Percentiles rank a stretch among this genome's conserved stretches.
phyloP scores from a whole-genome alignment of 2,113 vertebrate species.

The Geothlypis trichas region DNA sequence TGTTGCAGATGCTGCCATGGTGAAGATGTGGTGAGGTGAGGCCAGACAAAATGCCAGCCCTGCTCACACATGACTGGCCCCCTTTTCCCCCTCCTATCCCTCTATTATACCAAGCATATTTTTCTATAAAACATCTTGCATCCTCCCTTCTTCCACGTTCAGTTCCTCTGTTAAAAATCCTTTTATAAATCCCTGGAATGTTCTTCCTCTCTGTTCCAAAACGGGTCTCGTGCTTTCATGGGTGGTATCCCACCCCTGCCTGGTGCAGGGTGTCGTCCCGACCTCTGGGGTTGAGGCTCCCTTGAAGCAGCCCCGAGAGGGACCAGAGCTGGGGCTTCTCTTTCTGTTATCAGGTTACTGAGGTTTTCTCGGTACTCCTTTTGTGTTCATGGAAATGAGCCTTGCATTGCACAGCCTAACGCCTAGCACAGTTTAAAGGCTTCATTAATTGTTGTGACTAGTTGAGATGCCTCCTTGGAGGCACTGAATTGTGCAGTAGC shows the following conservation, averaged over 20 bases:
- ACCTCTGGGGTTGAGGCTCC: neutral
- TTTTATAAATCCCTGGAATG: neutral
- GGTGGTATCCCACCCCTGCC: neutral
- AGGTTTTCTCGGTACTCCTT: neutral
- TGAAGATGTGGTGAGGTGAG: neutral
- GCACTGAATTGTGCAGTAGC: neutral
- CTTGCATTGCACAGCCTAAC: neutral
- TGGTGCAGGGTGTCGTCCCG: neutral
- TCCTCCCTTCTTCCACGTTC: neutral
- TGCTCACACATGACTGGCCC: fast-evolving
- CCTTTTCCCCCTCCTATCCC: neutral
- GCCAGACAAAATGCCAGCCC: neutral
- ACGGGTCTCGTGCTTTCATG: fast-evolving
- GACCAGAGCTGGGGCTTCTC: fast-evolving
- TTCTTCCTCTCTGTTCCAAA: neutral
- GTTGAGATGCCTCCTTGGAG: neutral
- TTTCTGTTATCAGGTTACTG: neutral
- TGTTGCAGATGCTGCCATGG: too few relatives aligned
- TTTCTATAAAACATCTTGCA: neutral
- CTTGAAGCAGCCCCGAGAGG: neutral
- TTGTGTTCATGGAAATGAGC: neutral
- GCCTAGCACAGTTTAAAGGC: neutral
- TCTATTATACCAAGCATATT: neutral
- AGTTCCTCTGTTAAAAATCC: neutral
- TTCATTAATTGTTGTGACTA: neutral